phyloP scores from a whole-genome alignment of 2,113 vertebrate species.

The Vombatus ursinus region DNA sequence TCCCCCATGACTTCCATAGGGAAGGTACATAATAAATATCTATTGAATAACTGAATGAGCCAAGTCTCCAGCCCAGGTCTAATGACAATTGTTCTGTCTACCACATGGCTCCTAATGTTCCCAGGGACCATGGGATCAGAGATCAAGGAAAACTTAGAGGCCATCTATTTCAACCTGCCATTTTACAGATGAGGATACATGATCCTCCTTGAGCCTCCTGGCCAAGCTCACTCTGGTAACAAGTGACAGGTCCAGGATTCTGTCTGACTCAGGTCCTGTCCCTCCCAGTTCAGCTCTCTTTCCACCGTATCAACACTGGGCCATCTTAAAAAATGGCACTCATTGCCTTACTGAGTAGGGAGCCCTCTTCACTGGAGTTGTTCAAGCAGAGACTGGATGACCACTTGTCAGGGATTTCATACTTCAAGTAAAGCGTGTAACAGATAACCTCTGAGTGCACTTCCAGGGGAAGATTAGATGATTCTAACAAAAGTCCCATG shows the following conservation, averaged over 20 bases:
- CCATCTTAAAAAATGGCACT: neutral
- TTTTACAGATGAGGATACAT: neutral
- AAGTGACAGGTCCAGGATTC: neutral
- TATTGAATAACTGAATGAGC: neutral
- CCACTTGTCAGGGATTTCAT: neutral
- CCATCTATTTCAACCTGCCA: neutral
- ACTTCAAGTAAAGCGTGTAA: neutral
- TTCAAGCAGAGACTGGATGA: neutral
- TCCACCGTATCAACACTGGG: neutral
- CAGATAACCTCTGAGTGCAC: neutral
- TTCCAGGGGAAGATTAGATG: neutral
- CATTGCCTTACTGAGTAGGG: neutral
- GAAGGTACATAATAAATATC: neutral
- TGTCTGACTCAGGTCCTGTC: neutral
- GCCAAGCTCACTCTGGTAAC: neutral
- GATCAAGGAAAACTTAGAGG: neutral
- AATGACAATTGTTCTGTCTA: neutral
- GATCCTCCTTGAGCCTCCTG: neutral
- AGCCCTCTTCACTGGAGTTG: neutral
- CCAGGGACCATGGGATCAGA: neutral
- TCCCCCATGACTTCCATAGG: neutral
- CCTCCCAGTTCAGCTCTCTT: neutral
- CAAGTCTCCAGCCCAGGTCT: neutral
- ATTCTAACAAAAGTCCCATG: neutral
- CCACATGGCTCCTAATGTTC: neutral